phyloP scores from a whole-genome alignment of 2,113 vertebrate species.

The Actenoides lindsayi region DNA sequence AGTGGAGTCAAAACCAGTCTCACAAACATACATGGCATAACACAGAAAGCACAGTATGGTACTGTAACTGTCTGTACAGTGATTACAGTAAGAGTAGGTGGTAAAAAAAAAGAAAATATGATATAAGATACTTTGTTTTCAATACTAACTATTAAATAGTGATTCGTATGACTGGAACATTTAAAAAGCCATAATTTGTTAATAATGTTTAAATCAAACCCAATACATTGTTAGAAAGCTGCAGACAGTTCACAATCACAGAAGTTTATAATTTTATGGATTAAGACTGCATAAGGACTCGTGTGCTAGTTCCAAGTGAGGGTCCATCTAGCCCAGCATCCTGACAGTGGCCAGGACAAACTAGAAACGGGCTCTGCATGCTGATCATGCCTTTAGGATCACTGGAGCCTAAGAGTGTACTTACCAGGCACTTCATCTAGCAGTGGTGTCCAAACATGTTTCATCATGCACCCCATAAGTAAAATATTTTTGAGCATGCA shows the following conservation, averaged over 20 bases:
- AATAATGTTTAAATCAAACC: background rate
- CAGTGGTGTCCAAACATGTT: background rate
- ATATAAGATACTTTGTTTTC: background rate
- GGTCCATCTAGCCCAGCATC: background rate
- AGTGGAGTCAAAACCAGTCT: background rate
- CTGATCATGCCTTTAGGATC: background rate
- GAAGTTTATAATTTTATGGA: background rate
- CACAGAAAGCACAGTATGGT: background rate
- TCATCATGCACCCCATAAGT: background rate
- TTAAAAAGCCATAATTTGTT: background rate
- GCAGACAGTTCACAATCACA: background rate
- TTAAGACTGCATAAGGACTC: background rate
- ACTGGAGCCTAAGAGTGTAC: background rate
- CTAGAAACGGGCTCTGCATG: background rate
- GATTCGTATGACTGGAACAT: background rate
- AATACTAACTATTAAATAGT: background rate
- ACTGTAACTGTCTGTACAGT: background rate
- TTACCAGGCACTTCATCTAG: background rate
- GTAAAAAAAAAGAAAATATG: background rate
- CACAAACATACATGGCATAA: background rate
- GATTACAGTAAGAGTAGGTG: background rate
- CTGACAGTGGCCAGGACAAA: background rate
- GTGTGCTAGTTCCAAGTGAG: background rate
- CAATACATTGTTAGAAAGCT: background rate
- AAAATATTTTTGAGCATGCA: background rate